Evolutionary conservation across 2,888 invertebrate species (phyloP), one percentile per base, ranked within the genome.

Genomic region (Mycalesis mineus): DNA sequence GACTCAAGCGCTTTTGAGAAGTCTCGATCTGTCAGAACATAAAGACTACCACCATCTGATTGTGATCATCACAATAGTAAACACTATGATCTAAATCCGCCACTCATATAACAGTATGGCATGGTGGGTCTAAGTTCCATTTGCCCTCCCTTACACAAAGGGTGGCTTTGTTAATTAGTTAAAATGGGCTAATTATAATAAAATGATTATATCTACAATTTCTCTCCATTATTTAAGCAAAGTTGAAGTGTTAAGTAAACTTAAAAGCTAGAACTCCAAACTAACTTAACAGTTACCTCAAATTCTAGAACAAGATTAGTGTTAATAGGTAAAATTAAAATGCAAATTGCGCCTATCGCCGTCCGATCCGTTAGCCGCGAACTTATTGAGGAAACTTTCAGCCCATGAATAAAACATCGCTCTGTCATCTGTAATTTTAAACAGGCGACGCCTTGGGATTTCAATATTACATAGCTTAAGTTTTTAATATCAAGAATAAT

Each of bases 351-450:
- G 61, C 58, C 64, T 68, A 66, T 63, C 65, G 63, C 47, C 60
- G 48, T 59, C 50, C 53, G 48, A 47, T 55, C 61, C 60, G 54
- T 57, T 53, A 60, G 42, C 57, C 61, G 57, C 60, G 52, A 61
- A 65, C 58, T 81, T 78, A 78, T 78, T 77, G 76, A 73, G 68
- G 71, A 73, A 78, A 82, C 75, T 77, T 78, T 71, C 70, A 68
- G 67, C 64, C 75, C 65, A 78, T 85, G 85, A 84, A 85, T 85
- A 80, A 85, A 75, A 78, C 80, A 84, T 84, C 41, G 67, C 68
- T 60, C 73, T 75, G 80, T 78, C 84, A 83, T 83, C 80, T 47
- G 47, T 47, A 47, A 47, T 47, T 47, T 47, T 47, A 47, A 47
- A 47, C 75, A 76, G 80, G 72, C 74, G 69, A 74, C 79, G 77